A percentile compares a stretch with the other conserved stretches of the same genome.
phyloP scores from a whole-genome alignment of 2,797 vertebrate genomes.

The Microcaecilia unicolor region DNA sequence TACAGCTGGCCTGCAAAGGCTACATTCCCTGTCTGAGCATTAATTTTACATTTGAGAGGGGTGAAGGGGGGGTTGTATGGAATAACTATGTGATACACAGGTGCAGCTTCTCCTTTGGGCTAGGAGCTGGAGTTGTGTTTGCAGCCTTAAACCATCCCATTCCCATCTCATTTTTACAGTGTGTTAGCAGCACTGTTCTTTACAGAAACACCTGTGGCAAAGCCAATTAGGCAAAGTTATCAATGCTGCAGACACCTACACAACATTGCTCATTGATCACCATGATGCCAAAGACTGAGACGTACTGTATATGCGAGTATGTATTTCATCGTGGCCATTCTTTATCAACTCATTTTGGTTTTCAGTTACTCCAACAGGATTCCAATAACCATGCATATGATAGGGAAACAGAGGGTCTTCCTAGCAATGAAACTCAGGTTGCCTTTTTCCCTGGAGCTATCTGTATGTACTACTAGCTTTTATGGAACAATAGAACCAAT shows the following conservation, averaged over 20 bases:
- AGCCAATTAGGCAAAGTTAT: slow-evolving; percentile 26
- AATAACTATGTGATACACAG: slow-evolving; percentile 40
- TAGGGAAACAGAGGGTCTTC: too few species aligned
- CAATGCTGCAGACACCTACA: slow-evolving; percentile 18
- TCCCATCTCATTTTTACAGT: slow-evolving; percentile 23
- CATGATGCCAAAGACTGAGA: slow-evolving; percentile 17
- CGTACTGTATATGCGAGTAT: slow-evolving; percentile 14
- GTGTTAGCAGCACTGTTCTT: slow-evolving; percentile 25
- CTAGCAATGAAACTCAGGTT: too few species aligned
- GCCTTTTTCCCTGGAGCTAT: too few species aligned
- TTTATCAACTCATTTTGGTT: neutral
- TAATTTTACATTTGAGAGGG: slow-evolving; percentile 21
- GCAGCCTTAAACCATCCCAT: slow-evolving; percentile 25
- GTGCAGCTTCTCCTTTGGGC: slow-evolving; percentile 37
- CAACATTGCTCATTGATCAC: slow-evolving; percentile 25
- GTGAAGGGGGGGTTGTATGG: slow-evolving; percentile 30
- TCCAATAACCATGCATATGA: too few species aligned
- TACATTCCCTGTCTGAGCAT: slow-evolving; percentile 37
- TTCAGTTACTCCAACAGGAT: slow-evolving; percentile 25
- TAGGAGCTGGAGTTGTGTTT: slow-evolving; percentile 13
- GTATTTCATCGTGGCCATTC: slow-evolving; percentile 1
- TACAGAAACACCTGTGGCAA: slow-evolving; percentile 28
- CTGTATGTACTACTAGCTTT: too few species aligned
- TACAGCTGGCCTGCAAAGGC: slow-evolving; percentile 31
- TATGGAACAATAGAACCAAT: too few species aligned